These are phyloP conservation scores for Pseudonaja textilis DNA, from an alignment of 2,113 vertebrate genomes.

Conservation along the genomic window DNA sequence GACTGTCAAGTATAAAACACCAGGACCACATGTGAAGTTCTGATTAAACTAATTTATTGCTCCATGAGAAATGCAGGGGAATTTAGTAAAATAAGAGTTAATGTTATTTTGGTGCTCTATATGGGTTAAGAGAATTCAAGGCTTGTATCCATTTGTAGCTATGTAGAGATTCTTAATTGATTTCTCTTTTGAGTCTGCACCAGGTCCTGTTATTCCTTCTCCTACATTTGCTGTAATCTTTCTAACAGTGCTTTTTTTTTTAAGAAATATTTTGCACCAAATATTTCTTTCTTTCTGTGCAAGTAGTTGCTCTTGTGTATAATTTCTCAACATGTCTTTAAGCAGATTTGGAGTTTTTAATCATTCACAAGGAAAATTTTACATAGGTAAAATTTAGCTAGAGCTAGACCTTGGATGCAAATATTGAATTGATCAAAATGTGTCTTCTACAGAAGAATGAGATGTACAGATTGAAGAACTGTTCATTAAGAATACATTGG, in stretches of 20 bases:
- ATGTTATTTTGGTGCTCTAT: neutral
- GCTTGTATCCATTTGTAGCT: neutral
- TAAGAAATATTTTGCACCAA: neutral
- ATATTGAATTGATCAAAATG: conserved; percentile 3
- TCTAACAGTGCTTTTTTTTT: neutral
- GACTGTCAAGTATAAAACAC: neutral
- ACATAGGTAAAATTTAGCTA: neutral
- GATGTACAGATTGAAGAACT: conserved; percentile 5
- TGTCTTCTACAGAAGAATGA: neutral
- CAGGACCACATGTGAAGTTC: neutral
- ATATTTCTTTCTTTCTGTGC: neutral
- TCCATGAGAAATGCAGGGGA: neutral
- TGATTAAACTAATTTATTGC: neutral
- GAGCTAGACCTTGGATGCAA: conserved; percentile 2
- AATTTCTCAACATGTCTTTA: neutral
- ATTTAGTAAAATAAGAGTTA: neutral
- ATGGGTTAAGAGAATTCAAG: neutral
- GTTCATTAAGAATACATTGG: conserved; percentile 4
- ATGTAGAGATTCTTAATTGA: neutral
- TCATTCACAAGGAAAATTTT: neutral
- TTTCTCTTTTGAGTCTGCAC: neutral
- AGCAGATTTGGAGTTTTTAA: neutral
- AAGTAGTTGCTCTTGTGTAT: neutral
- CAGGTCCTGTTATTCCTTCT: neutral
- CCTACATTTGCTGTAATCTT: neutral